Conservation (phyloP, 2,113 vertebrate species). For the Climacteris rufus region DNA sequence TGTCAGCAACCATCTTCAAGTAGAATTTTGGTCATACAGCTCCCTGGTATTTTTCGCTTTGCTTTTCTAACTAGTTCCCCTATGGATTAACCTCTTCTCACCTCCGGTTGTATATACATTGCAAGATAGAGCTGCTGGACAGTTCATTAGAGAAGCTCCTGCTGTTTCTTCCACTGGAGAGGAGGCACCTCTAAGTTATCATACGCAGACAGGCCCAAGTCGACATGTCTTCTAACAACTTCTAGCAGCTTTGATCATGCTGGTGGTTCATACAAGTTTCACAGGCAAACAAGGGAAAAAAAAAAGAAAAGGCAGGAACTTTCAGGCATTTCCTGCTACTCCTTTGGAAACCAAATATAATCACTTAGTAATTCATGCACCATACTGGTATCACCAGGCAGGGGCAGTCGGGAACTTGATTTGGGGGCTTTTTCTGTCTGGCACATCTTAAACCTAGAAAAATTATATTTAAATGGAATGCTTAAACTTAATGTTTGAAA, state of each 20-base stretch:
- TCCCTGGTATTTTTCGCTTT: neutral
- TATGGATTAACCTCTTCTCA: slow-evolving; percentile 68
- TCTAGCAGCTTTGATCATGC: slow-evolving; percentile 22
- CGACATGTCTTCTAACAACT: slow-evolving; percentile 4
- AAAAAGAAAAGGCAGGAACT: slow-evolving; percentile 5
- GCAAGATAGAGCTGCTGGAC: slow-evolving; percentile 12
- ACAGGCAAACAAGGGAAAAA: neutral
- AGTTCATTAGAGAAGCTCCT: slow-evolving; percentile 71
- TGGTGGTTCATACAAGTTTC: neutral
- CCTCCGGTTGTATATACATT: slow-evolving; percentile 19
- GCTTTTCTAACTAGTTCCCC: slow-evolving; percentile 59
- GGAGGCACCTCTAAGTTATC: neutral
- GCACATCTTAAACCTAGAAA: neutral
- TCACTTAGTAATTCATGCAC: neutral
- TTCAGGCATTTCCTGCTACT: slow-evolving; percentile 49
- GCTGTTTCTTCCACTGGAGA: slow-evolving; percentile 49
- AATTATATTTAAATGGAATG: neutral
- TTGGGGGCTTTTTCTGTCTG: neutral
- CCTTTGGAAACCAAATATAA: slow-evolving; percentile 1
- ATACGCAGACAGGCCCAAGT: neutral
- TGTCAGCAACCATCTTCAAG: neutral
- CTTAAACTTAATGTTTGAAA: neutral
- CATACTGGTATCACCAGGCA: neutral
- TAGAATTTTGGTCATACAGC: neutral
- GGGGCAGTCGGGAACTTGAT: neutral